A percentile compares a stretch with the other conserved stretches of the same genome.
Evolutionary conservation across 2,888 invertebrate species (phyloP).

Genomic region (Parelbella ahira): DNA sequence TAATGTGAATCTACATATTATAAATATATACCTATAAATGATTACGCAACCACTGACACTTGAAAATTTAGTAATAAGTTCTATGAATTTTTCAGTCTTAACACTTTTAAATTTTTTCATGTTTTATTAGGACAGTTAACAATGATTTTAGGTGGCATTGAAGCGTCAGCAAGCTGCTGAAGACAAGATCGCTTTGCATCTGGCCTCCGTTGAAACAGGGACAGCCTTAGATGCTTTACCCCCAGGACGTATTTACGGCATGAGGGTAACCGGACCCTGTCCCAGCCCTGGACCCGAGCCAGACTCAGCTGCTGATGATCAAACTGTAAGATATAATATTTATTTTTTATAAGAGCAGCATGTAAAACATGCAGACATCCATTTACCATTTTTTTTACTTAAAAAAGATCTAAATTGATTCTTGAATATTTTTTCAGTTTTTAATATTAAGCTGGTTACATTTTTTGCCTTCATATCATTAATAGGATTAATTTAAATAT

Average conservation of each 20-base stretch:
- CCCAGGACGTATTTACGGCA: slow-evolving; percentile 94
- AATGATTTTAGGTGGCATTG: slow-evolving; percentile 87
- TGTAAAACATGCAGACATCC: too few species aligned
- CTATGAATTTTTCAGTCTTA: not conserved
- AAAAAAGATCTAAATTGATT: too few species aligned
- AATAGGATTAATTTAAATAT: too few species aligned
- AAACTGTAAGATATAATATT: slow-evolving; percentile 51
- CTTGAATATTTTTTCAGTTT: too few species aligned
- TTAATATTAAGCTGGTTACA: too few species aligned
- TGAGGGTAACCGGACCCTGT: slow-evolving; percentile 90
- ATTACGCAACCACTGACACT: too few species aligned
- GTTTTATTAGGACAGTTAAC: not conserved
- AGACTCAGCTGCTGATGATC: slow-evolving; percentile 64
- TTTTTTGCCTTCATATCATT: too few species aligned
- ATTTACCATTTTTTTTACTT: too few species aligned
- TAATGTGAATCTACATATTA: too few species aligned
- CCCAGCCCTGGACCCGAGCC: slow-evolving; percentile 71
- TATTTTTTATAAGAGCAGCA: not conserved
- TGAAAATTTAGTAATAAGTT: too few species aligned
- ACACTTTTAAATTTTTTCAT: not conserved
- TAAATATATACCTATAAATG: too few species aligned
- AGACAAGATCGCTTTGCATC: slow-evolving; percentile 95
- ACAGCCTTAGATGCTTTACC: slow-evolving; percentile 85
- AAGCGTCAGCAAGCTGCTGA: slow-evolving; percentile 98
- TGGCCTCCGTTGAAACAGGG: slow-evolving; percentile 85